These are phyloP conservation scores for Cenopis cana DNA, from an alignment of 2,888 invertebrate genomes.

Conservation along the genomic window DNA sequence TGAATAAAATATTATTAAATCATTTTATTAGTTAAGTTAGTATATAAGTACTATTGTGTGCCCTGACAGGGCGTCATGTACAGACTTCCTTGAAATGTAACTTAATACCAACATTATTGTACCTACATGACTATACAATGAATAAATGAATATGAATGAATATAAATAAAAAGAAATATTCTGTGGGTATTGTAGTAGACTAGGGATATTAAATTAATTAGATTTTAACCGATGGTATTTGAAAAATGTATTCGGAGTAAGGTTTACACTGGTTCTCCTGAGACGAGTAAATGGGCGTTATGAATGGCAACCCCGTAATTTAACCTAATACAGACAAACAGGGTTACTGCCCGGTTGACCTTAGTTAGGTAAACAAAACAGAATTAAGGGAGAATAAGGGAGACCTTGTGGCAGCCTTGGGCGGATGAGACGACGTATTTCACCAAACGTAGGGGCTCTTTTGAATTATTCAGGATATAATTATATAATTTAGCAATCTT, in stretches of 20 bases:
- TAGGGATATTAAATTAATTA: no score
- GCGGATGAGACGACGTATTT: neutral
- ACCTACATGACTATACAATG: no score
- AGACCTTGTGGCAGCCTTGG: conserved; percentile 3
- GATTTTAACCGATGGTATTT: no score
- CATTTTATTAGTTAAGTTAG: no score
- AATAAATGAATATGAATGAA: no score
- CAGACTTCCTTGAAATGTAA: no score
- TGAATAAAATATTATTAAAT: no score
- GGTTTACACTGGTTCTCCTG: neutral
- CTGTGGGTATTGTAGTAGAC: no score
- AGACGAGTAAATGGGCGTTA: neutral
- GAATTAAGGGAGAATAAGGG: neutral
- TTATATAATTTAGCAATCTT: neutral
- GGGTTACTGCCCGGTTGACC: conserved; percentile 1
- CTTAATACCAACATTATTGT: no score
- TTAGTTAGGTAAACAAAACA: conserved; percentile 11
- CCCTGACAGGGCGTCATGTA: no score
- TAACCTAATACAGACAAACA: conserved; percentile 10
- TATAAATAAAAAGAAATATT: no score
- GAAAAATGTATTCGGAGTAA: neutral
- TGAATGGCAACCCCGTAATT: neutral
- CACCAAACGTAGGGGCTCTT: neutral
- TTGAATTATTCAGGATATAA: neutral
- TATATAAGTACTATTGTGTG: no score